A percentile compares a stretch with the other conserved stretches of the same genome.
Conservation (phyloP, 2,113 vertebrate species). For the Piliocolobus tephrosceles region DNA sequence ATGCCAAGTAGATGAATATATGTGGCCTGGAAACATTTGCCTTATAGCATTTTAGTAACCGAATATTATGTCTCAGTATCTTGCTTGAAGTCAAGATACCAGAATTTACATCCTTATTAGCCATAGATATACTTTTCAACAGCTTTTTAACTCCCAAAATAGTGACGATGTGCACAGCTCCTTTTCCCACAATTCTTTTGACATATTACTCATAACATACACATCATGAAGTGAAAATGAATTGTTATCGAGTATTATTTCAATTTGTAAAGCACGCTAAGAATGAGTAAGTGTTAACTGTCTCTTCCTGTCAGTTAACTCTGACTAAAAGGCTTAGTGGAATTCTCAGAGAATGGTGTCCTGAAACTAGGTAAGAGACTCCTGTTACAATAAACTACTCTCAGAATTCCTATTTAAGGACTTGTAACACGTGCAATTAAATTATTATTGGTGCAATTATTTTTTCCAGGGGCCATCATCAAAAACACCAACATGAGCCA, state of each 20-base stretch:
- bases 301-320: not conserved
- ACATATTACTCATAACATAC: not conserved
- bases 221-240: not conserved
- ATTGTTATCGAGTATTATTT: not conserved
- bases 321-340: not conserved
- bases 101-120: not conserved
- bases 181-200: accelerated
- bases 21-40: not conserved
- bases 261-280: constrained; percentile 43
- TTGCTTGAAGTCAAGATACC: not conserved
- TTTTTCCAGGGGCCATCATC: not conserved
- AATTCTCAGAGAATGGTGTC: not conserved
- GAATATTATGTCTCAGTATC: not conserved
- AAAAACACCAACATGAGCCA: not conserved
- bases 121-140: not conserved
- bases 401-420: not conserved
- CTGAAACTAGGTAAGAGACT: not conserved
- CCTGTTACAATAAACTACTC: not conserved
- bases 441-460: not conserved
- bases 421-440: not conserved
- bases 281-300: not conserved
- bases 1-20: not conserved
- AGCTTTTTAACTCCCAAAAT: not conserved
- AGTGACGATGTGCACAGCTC: not conserved
- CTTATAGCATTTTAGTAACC: not conserved